Evolutionary conservation across 92 coral and sea anemone species (phyloP).

Genomic region (Ricordea florida): DNA sequence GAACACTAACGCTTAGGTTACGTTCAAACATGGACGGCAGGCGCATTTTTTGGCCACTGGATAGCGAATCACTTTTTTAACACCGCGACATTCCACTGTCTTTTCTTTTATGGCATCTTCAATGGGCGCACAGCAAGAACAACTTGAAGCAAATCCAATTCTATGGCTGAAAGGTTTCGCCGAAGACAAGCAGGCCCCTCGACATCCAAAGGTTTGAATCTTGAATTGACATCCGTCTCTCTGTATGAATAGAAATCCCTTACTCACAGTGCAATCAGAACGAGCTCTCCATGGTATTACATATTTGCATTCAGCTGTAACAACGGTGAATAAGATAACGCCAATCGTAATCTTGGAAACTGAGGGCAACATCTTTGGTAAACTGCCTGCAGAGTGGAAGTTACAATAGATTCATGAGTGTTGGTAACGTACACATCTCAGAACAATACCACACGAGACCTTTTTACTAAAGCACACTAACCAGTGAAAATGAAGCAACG

Average conservation of each 20-base stretch:
- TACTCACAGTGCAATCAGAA: neutral
- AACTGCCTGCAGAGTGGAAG: neutral
- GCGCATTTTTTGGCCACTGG: slow-evolving; percentile 78
- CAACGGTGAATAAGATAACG: neutral
- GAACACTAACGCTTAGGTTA: neutral
- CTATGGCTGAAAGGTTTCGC: slow-evolving; percentile 74
- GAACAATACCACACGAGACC: too few species aligned
- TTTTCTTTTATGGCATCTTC: slow-evolving; percentile 17
- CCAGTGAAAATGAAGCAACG: too few species aligned
- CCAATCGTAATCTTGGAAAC: slow-evolving; percentile 1
- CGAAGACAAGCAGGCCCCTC: slow-evolving; percentile 90
- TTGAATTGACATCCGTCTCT: slow-evolving; percentile 31
- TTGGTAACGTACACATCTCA: too few species aligned
- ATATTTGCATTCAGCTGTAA: neutral
- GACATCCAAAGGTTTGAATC: slow-evolving; percentile 74
- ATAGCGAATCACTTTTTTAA: slow-evolving; percentile 20
- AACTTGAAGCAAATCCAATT: slow-evolving; percentile 81
- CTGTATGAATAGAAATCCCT: neutral
- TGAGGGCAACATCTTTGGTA: slow-evolving; percentile 1
- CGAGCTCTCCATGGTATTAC: neutral
- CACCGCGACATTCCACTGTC: slow-evolving; percentile 44
- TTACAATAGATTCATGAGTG: too few species aligned
- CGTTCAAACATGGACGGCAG: slow-evolving; percentile 87
- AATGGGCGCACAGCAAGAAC: slow-evolving; percentile 95
- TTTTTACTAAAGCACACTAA: too few species aligned